Conservation (phyloP, 1,140 invertebrate species). For the Lepidurus packardi region DNA sequence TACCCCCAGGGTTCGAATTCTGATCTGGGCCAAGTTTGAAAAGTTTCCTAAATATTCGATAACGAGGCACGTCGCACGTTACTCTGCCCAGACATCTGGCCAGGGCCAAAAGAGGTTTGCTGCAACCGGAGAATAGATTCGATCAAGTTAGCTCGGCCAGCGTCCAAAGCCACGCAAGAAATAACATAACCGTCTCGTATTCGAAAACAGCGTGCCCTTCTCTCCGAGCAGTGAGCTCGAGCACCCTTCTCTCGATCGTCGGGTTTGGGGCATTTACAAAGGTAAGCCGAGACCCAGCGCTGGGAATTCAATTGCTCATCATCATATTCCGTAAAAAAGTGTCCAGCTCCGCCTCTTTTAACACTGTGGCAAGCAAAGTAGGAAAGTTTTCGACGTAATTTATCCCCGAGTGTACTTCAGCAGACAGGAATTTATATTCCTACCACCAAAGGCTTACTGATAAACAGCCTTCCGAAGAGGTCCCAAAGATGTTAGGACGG, state of each 20-base stretch:
- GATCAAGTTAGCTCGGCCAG: background rate
- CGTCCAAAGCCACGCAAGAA: no score
- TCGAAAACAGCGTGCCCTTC: no score
- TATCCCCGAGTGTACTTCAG: no score
- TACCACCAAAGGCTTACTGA: no score
- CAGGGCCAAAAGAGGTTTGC: background rate
- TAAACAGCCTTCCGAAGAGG: no score
- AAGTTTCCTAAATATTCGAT: background rate
- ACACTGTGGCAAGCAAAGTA: background rate
- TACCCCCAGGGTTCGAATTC: no score
- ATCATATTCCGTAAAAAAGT: background rate
- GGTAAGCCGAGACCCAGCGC: background rate
- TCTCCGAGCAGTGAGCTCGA: no score
- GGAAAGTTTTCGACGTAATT: no score
- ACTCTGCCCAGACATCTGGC: no score
- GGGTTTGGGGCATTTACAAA: background rate
- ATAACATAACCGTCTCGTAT: no score
- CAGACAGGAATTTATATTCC: no score
- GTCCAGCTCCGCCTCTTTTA: background rate
- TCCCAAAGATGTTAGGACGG: background rate
- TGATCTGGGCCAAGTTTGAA: background rate
- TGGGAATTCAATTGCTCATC: constrained; percentile 3
- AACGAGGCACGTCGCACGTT: constrained; percentile 1
- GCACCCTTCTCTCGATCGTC: no score
- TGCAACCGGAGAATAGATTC: background rate